Conservation (phyloP, 2,113 vertebrate species). For the Petrocephalus zakoni region DNA sequence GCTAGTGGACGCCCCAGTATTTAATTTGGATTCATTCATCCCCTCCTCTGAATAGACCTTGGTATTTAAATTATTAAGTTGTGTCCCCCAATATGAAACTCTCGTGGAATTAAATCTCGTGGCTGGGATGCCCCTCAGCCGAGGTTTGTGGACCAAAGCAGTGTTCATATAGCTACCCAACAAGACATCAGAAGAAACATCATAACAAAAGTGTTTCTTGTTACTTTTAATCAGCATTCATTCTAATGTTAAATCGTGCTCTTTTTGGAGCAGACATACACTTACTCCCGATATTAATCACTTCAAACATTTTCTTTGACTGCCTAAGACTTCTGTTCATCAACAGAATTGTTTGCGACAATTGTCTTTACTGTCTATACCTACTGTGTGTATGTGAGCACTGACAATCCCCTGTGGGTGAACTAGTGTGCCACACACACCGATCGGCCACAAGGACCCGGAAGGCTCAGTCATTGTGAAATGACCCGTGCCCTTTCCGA, state of each 20-base stretch:
- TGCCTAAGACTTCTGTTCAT: neutral
- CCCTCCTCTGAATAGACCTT: neutral
- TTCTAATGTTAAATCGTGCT: neutral
- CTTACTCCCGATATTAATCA: neutral
- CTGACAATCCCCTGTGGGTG: neutral
- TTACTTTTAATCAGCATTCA: neutral
- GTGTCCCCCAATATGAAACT: neutral
- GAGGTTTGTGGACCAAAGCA: neutral
- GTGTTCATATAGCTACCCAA: neutral
- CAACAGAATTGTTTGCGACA: neutral
- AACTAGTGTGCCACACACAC: too few species aligned
- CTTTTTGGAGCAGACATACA: neutral
- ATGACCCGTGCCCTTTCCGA: too few species aligned
- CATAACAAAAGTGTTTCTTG: neutral
- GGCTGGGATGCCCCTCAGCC: neutral
- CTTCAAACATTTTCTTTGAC: neutral
- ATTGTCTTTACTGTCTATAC: neutral
- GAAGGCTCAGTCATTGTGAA: too few species aligned
- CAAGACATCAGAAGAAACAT: neutral
- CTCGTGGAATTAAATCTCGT: too few species aligned
- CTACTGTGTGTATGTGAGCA: neutral
- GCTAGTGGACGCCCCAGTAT: neutral
- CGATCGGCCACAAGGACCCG: too few species aligned
- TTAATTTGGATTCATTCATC: neutral
- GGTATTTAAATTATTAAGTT: neutral